Conservation (phyloP, 1,140 invertebrate species). For the Eubasilissa regina region DNA sequence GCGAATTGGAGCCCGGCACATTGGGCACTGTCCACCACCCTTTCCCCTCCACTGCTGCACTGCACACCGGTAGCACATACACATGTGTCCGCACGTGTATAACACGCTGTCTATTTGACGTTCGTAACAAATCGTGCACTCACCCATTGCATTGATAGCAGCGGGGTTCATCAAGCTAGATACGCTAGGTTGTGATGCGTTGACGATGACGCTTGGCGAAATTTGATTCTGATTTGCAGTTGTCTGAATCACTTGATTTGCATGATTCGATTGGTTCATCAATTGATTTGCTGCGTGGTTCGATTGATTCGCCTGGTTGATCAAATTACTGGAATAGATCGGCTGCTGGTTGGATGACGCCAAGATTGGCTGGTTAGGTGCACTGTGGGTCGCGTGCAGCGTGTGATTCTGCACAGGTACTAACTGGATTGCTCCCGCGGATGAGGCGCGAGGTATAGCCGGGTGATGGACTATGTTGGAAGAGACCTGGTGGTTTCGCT, state of each 20-base stretch:
- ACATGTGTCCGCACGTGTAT: constrained; percentile 98
- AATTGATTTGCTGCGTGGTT: constrained; percentile 23
- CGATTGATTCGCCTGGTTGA: constrained; percentile 2
- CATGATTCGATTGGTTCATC: constrained; percentile 61
- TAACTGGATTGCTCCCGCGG: constrained; percentile 51
- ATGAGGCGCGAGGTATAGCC: constrained; percentile 56
- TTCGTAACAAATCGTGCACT: constrained; percentile 97
- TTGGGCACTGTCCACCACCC: constrained; percentile 92
- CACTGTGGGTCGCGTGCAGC: constrained; percentile 30
- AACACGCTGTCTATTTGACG: constrained; percentile 92
- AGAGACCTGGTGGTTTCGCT: constrained; percentile 63
- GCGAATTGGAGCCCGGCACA: constrained; percentile 92
- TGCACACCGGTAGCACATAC: constrained; percentile 98
- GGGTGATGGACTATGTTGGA: constrained; percentile 62
- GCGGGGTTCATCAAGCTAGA: constrained; percentile 10
- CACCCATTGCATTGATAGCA: constrained; percentile 64
- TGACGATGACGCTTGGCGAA: not conserved
- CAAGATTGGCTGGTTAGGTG: constrained; percentile 33
- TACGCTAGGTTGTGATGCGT: constrained; percentile 1
- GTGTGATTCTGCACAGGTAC: constrained; percentile 58
- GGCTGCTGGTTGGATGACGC: constrained; percentile 10
- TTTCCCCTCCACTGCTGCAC: constrained; percentile 92
- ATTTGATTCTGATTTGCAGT: constrained; percentile 65
- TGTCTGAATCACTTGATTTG: constrained; percentile 41
- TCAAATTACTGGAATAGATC: not conserved